Evolutionary conservation across 2,113 vertebrate species (phyloP), one percentile per base, ranked within the genome.

Genomic region (Boleophthalmus pectinirostris): DNA sequence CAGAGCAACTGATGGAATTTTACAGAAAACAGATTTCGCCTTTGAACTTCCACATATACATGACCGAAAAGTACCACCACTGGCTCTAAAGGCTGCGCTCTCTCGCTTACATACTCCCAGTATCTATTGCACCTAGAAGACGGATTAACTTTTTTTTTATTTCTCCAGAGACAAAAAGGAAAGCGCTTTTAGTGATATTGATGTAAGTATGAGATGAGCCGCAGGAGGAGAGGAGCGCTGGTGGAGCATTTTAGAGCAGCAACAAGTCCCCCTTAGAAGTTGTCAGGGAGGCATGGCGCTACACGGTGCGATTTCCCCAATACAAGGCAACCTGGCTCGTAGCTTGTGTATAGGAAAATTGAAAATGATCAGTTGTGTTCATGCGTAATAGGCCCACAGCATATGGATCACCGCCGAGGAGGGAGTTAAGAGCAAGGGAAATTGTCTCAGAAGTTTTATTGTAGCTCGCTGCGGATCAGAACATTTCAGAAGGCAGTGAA

Each of bases 251-350:
- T 89, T 90, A 76, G 75, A 87, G 84, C 84, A 92, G 95, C 96
- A 98, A 98, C 96, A 98, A 96, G 97, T 98, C 93, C 88, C 91
- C 77, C 70, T 23, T 85, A 93, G 80, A 92, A 92, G 91, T 91
- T 93, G 90, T 75, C 88, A 91, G 85, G 87, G 10, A 89, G 84
- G 77, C 87, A 78, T 83, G 79, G 85, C 23, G 56, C 56, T 14
- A 2, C 56, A 58, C 51, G 51, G 51, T 54, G 51, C 51, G 20
- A 24, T 58, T 58, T 21, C 23, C 51, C 20, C 51, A 33, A 35
- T 18, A 15, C 46, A 94, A 76, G 16, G 10, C 51, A 43, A 94
- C 92, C 94, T 92, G 94, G 81, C 69, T 85, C 80, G 82, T 85
- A 73, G 80, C 82, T 87, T 79, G 77, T 16, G 83, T 87, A 79